These are phyloP conservation scores for Apis laboriosa DNA, from an alignment of 1,140 invertebrate species.

Conservation along the genomic window DNA sequence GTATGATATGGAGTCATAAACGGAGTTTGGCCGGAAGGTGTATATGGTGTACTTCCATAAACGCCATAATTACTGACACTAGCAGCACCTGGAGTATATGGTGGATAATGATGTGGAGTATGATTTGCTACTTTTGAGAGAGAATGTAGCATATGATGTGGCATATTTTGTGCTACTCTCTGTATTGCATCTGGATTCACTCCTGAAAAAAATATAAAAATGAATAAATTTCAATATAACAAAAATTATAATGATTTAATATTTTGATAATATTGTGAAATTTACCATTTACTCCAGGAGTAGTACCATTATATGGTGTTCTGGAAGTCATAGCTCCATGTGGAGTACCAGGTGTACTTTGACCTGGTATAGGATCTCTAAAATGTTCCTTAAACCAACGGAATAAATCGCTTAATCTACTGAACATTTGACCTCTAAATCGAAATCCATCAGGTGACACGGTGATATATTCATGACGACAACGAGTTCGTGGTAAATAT, in stretches of 20 bases:
- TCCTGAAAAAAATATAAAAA: slow-evolving; percentile 67
- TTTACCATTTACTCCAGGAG: slow-evolving; percentile 80
- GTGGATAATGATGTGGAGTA: slow-evolving; percentile 84
- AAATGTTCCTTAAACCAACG: slow-evolving; percentile 99
- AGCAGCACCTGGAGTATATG: slow-evolving; percentile 83
- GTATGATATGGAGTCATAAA: slow-evolving; percentile 94
- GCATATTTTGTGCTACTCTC: slow-evolving; percentile 87
- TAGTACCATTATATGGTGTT: slow-evolving; percentile 86
- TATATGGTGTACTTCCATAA: slow-evolving; percentile 85
- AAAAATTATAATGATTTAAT: not conserved
- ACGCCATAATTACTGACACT: slow-evolving; percentile 75
- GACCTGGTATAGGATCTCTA: slow-evolving; percentile 91
- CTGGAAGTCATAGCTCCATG: slow-evolving; percentile 83
- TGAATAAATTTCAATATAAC: not conserved
- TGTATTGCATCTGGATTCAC: slow-evolving; percentile 88
- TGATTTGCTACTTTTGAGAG: slow-evolving; percentile 86
- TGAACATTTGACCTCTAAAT: slow-evolving; percentile 94
- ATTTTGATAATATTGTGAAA: not conserved
- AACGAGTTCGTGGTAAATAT: slow-evolving; percentile 92
- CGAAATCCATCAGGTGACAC: slow-evolving; percentile 95
- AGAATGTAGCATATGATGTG: slow-evolving; percentile 87
- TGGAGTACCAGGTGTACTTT: slow-evolving; percentile 88
- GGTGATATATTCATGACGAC: slow-evolving; percentile 95
- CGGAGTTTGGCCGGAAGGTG: slow-evolving; percentile 93
- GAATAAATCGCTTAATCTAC: slow-evolving; percentile 90